Conservation (phyloP, 1,140 invertebrate genomes). For the Dermatophagoides farinae region DNA sequence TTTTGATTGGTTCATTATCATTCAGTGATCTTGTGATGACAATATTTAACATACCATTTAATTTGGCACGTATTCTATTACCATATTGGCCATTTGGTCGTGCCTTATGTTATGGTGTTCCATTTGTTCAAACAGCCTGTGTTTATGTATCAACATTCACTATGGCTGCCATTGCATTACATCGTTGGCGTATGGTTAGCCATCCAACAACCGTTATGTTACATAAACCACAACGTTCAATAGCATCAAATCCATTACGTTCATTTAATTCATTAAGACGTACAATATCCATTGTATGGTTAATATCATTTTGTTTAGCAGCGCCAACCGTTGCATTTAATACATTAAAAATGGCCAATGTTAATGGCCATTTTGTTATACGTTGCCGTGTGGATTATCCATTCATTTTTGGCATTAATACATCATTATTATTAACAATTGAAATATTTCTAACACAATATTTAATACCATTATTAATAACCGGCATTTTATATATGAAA, state of each 20-base stretch:
- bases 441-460: constrained; percentile 32
- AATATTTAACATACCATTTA: constrained; percentile 61
- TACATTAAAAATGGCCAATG: constrained; percentile 6
- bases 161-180: constrained; percentile 32
- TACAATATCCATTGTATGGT: constrained; percentile 28
- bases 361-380: neutral
- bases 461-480: constrained; percentile 30
- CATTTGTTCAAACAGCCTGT: constrained; percentile 26
- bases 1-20: constrained; percentile 63
- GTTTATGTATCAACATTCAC: constrained; percentile 34
- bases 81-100: constrained; percentile 30
- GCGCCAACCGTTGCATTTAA: constrained; percentile 32
- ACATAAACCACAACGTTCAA: no score
- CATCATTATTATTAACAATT: constrained; percentile 23
- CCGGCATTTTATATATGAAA: constrained; percentile 26
- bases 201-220: neutral
- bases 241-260: no score
- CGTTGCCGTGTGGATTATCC: constrained; percentile 28
- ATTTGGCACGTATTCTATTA: constrained; percentile 22
- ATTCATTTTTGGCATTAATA: constrained; percentile 20
- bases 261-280: no score
- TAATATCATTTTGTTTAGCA: constrained; percentile 27
- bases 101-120: constrained; percentile 30
- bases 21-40: constrained; percentile 65
- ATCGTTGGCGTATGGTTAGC: constrained; percentile 29